Conservation (phyloP, 1,140 invertebrate genomes). For the Drosophila watanabei region DNA sequence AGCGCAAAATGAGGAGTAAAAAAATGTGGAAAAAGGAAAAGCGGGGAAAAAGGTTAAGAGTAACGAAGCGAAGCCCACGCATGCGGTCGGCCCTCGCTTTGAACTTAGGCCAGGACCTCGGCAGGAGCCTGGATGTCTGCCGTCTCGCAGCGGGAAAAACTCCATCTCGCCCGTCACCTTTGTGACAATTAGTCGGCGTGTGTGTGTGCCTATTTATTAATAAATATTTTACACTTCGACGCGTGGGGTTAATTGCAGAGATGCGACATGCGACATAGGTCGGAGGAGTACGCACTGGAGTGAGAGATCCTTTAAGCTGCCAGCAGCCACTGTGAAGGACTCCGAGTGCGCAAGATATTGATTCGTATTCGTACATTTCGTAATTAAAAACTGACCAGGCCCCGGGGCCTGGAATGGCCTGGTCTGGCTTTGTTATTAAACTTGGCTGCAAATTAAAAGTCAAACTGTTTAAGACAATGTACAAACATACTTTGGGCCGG, state of each 20-base stretch:
- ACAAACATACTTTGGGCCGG: conserved; percentile 71
- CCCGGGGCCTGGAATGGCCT: conserved; percentile 10
- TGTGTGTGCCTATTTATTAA: conserved; percentile 72
- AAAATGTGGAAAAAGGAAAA: conserved; percentile 27
- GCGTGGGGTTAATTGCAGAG: conserved; percentile 73
- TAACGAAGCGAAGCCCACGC: conserved; percentile 45
- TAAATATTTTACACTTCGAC: conserved; percentile 81
- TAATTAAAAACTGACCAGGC: conserved; percentile 65
- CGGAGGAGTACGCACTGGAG: conserved; percentile 11
- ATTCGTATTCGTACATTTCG: conserved; percentile 35
- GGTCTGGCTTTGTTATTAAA: conserved; percentile 62
- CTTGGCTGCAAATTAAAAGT: conserved; percentile 79
- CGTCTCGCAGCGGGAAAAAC: conserved; percentile 62
- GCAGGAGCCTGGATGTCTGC: conserved; percentile 40
- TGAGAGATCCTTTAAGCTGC: conserved; percentile 55
- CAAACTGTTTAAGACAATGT: conserved; percentile 82
- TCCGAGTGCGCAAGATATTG: conserved; percentile 25
- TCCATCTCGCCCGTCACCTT: conserved; percentile 71
- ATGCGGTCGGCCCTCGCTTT: conserved; percentile 70
- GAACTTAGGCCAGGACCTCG: conserved; percentile 70
- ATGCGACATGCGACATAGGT: conserved; percentile 1
- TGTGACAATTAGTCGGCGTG: conserved; percentile 78
- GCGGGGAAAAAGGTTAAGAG: conserved; percentile 39
- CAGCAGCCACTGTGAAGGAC: neutral
- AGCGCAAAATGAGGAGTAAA: conserved; percentile 30